Percentiles rank a stretch among this genome's conserved stretches.
These are phyloP conservation scores for Ispidina lecontei DNA, from an alignment of 2,797 vertebrate species.

Conservation along the genomic window DNA sequence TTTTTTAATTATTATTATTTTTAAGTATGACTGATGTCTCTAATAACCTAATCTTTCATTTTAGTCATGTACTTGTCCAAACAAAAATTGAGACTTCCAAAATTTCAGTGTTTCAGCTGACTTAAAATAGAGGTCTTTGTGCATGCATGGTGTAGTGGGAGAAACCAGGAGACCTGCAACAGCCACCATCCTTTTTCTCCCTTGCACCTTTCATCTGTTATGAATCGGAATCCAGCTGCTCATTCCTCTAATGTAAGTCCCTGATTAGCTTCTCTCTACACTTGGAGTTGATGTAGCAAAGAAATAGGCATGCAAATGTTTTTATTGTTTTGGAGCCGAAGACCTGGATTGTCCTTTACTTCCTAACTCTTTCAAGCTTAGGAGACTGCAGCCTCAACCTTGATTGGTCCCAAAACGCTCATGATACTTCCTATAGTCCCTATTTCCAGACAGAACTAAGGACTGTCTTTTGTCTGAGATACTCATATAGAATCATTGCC, in stretches of 20 bases:
- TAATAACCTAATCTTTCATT: slow-evolving; percentile 35
- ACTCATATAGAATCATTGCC: background rate
- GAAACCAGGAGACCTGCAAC: background rate
- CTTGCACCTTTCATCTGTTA: background rate
- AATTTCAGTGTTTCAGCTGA: background rate
- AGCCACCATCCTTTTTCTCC: background rate
- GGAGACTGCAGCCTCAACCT: background rate
- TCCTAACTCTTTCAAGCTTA: background rate
- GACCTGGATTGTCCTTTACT: background rate
- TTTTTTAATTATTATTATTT: background rate
- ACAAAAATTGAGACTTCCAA: background rate
- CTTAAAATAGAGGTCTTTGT: background rate
- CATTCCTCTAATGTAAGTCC: background rate
- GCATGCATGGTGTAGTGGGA: background rate
- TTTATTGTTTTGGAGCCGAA: background rate
- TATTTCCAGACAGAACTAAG: slow-evolving; percentile 40
- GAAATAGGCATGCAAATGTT: background rate
- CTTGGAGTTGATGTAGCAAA: background rate
- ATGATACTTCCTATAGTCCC: slow-evolving; percentile 17
- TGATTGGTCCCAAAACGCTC: slow-evolving; percentile 16
- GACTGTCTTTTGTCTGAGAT: background rate
- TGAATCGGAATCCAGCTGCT: background rate
- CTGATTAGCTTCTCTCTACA: background rate
- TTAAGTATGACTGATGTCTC: background rate
- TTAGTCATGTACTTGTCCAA: slow-evolving; percentile 9